phyloP scores from a whole-genome alignment of 2,113 vertebrate species.

The Takifugu bimaculatus region DNA sequence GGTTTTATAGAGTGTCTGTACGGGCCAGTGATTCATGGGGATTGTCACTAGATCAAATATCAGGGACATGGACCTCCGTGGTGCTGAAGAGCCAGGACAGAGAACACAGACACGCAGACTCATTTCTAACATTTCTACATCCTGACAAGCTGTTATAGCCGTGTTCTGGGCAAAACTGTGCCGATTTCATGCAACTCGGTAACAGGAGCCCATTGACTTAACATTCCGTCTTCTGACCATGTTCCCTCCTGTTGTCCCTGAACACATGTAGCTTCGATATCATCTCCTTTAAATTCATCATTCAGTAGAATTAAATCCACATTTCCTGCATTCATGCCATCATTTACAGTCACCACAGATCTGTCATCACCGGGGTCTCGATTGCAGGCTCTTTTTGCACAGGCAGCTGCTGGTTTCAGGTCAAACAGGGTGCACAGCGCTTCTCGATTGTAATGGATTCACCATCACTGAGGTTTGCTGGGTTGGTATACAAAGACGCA shows the following conservation, averaged over 20 bases:
- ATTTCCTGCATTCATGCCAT: slow-evolving; percentile 58
- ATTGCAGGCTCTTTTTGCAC: slow-evolving; percentile 60
- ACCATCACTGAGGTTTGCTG: slow-evolving; percentile 62
- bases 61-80: slow-evolving; percentile 53
- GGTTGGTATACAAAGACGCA: slow-evolving; percentile 55
- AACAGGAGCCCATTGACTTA: slow-evolving; percentile 48
- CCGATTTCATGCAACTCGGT: slow-evolving; percentile 39
- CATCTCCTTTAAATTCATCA: slow-evolving; percentile 55
- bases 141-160: slow-evolving; percentile 50
- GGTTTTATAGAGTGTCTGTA: slow-evolving; percentile 53
- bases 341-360: slow-evolving; percentile 51
- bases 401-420: slow-evolving; percentile 50
- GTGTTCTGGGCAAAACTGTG: slow-evolving; percentile 35
- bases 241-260: slow-evolving; percentile 35
- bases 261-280: slow-evolving; percentile 44
- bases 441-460: slow-evolving; percentile 68
- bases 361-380: slow-evolving; percentile 60
- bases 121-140: slow-evolving; percentile 50
- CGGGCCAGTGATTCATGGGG: slow-evolving; percentile 55
- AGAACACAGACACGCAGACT: slow-evolving; percentile 31
- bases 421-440: slow-evolving; percentile 61
- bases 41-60: slow-evolving; percentile 64
- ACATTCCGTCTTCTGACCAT: slow-evolving; percentile 14
- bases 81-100: slow-evolving; percentile 41
- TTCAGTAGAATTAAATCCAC: slow-evolving; percentile 53